These are phyloP conservation scores for Lasioglossum albipes DNA, from an alignment of 1,140 invertebrate genomes.

Conservation along the genomic window DNA sequence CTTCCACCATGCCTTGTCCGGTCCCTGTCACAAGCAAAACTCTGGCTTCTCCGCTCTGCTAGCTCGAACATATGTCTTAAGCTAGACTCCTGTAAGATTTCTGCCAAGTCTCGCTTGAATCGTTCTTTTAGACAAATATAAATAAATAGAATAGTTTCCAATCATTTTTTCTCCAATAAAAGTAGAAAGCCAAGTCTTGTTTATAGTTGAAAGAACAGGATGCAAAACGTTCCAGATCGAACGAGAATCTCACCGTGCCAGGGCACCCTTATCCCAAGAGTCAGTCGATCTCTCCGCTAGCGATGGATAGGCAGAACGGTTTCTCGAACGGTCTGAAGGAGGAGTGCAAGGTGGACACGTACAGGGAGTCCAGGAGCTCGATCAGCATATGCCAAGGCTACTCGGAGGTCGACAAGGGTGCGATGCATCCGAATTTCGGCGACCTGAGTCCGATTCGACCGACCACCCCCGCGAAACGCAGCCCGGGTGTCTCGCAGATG, in stretches of 20 bases:
- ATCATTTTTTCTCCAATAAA: no score
- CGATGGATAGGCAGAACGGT: conserved; percentile 78
- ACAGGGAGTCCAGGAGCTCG: conserved; percentile 67
- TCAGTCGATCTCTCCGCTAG: conserved; percentile 77
- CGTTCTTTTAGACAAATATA: no score
- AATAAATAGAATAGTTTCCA: no score
- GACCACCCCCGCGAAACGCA: conserved; percentile 63
- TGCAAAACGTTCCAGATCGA: conserved; percentile 68
- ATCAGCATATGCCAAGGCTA: conserved; percentile 67
- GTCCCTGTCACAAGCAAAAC: no score
- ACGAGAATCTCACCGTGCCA: conserved; percentile 73
- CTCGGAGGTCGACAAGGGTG: conserved; percentile 74
- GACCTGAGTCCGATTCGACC: conserved; percentile 71
- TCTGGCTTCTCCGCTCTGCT: no score
- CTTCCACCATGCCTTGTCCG: neutral
- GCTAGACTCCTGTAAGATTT: no score
- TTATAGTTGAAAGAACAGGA: neutral
- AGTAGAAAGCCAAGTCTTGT: no score
- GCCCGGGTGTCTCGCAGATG: conserved; percentile 62
- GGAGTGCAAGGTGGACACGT: conserved; percentile 71
- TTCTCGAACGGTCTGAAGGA: conserved; percentile 75
- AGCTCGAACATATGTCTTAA: no score
- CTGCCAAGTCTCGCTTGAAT: no score
- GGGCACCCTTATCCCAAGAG: conserved; percentile 71
- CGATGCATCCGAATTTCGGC: conserved; percentile 62